Conservation (phyloP, 1,140 invertebrate species). For the Neodiprion pinetum region DNA sequence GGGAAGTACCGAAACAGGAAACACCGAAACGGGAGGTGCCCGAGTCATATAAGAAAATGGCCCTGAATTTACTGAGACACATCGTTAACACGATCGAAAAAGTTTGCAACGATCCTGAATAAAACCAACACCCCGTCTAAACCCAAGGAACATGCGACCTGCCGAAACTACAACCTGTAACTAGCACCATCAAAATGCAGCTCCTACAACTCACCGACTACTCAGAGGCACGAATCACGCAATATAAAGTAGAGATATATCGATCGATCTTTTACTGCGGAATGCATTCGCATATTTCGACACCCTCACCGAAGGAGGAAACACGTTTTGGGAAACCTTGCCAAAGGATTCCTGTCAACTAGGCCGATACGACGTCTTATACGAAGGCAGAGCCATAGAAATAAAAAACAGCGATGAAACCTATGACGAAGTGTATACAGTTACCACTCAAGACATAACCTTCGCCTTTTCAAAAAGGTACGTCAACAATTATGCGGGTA, state of each 20-base stretch:
- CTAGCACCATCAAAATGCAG: not conserved
- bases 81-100: too few relatives aligned
- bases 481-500: slow-evolving; percentile 23
- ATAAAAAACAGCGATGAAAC: not conserved
- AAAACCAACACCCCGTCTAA: too few relatives aligned
- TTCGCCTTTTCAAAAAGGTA: slow-evolving; percentile 18
- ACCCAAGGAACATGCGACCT: not conserved
- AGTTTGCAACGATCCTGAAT: too few relatives aligned
- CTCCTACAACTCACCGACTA: not conserved
- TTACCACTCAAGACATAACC: slow-evolving; percentile 16
- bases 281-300: not conserved
- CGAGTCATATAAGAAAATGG: too few relatives aligned
- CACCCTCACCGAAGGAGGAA: slow-evolving; percentile 18
- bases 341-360: slow-evolving; percentile 19
- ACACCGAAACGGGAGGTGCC: too few relatives aligned
- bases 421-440: slow-evolving; percentile 8
- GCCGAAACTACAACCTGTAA: not conserved
- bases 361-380: slow-evolving; percentile 22
- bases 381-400: slow-evolving; percentile 11
- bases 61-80: too few relatives aligned
- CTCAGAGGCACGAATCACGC: not conserved
- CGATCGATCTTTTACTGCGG: not conserved
- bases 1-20: too few relatives aligned
- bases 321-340: slow-evolving; percentile 26
- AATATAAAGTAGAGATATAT: not conserved